Evolutionary conservation across 2,113 vertebrate genomes (phyloP), one percentile per base, ranked within the genome.

Genomic region (Saguinus imperator): DNA sequence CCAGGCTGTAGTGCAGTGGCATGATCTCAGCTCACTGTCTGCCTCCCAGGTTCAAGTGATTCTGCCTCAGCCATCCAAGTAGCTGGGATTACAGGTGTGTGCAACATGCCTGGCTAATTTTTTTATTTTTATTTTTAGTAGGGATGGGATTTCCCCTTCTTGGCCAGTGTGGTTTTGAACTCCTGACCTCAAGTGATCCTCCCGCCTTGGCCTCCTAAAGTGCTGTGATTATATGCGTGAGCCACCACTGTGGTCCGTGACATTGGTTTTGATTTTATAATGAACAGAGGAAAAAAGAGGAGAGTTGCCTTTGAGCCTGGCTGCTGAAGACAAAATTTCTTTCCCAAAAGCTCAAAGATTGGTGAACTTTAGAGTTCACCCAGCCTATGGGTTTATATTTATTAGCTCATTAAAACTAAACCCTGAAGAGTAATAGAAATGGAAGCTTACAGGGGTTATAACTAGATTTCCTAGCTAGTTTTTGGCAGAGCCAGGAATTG

Each of bases 401-500:
- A 43, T 57, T 95, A 83, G 61, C 5, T 58, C 20, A 87, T 83
- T 77, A 87, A 80, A 72, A 68, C 23, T 43, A n/a, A 83, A 82
- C 73, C n/a, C 45, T 81, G 48, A 92, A 68, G 48, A 68, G 58
- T 58, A 81, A 91, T 77, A 66, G 48, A 91, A 91, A 85, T 50
- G 14, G 76, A 87, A 87, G 52, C 21, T 83, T 80, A 48, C 75
- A 45, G 50, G 27, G 21, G 13, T 72, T 89, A 43, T n/a, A 93
- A 11, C 43, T 91, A 48, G 23, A 21, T 77, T 58, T 64, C 25
- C 29, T 70, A 35, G 14, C 73, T 75, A 23, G 27, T 75, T 93
- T 95, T 84, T 84, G 87, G 81, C 45, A 84, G 80, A 95, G 55
- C 21, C 35, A 96, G 72, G 35, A 89, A 52, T 96, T 96, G 73